phyloP scores from a whole-genome alignment of 2,113 vertebrate genomes.

The Setophaga coronata region DNA sequence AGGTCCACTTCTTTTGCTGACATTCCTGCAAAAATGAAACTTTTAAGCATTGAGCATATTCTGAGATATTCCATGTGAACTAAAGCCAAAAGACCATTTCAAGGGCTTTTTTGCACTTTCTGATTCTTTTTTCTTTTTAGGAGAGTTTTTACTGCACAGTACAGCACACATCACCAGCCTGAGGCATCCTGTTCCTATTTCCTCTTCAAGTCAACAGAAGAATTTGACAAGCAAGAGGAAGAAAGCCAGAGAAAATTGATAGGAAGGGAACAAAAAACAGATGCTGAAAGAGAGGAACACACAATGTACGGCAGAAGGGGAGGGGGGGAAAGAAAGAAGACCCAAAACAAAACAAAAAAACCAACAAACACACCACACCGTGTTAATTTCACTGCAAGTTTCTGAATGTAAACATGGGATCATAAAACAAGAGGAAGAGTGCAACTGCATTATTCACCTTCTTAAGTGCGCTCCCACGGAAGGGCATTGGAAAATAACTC shows the following conservation, averaged over 20 bases:
- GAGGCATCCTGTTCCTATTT: constrained; percentile 28
- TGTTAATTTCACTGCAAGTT: background rate
- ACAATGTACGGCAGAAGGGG: background rate
- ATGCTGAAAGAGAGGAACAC: background rate
- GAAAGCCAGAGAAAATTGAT: background rate
- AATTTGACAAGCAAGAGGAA: constrained; percentile 35
- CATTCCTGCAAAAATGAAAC: background rate
- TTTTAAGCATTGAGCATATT: background rate
- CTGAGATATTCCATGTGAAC: background rate
- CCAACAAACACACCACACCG: background rate
- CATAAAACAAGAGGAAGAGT: background rate
- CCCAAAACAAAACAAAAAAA: background rate
- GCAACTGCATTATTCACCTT: background rate
- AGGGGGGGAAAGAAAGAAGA: background rate
- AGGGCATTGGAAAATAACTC: background rate
- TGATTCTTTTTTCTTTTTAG: background rate
- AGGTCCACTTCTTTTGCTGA: background rate
- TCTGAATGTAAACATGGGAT: background rate
- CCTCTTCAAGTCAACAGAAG: constrained; percentile 8
- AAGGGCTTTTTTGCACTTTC: background rate
- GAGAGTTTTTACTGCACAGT: background rate
- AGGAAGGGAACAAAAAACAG: constrained; percentile 48
- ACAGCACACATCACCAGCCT: background rate
- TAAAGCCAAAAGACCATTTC: background rate
- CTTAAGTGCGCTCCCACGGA: background rate